phyloP scores from a whole-genome alignment of 2,888 invertebrate genomes.

The Apodemia duryi region DNA sequence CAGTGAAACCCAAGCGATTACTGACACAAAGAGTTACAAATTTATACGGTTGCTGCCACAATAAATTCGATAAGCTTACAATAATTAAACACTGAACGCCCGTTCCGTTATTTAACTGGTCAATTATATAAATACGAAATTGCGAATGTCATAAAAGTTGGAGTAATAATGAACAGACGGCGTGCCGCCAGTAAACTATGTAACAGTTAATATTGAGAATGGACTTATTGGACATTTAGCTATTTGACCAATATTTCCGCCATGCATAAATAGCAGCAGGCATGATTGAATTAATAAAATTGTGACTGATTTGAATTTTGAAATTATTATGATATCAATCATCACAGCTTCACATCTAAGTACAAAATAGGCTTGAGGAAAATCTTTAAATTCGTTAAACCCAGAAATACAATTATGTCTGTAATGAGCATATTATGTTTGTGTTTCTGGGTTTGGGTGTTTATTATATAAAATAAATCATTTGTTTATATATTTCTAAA shows the following conservation, averaged over 20 bases:
- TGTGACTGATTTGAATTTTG: background rate
- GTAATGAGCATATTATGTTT: no score
- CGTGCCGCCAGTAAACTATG: constrained; percentile 62
- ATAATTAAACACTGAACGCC: constrained; percentile 44
- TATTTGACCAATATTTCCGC: background rate
- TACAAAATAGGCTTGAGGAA: background rate
- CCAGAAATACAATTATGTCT: no score
- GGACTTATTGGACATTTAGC: constrained; percentile 67
- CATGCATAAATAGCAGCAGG: constrained; percentile 1
- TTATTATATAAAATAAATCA: no score
- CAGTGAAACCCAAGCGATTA: constrained; percentile 24
- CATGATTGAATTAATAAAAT: background rate
- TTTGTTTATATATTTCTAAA: no score
- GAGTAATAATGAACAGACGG: constrained; percentile 71
- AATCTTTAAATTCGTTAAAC: no score
- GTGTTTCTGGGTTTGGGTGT: no score
- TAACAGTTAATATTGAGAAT: constrained; percentile 63
- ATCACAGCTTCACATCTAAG: background rate
- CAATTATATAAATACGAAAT: constrained; percentile 66
- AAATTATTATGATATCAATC: background rate
- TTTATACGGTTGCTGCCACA: constrained; percentile 25
- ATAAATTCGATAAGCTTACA: constrained; percentile 40
- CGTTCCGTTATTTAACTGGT: constrained; percentile 56
- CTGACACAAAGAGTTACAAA: constrained; percentile 27
- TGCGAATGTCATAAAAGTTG: constrained; percentile 68